Evolutionary conservation across 1,140 invertebrate species (phyloP).

Genomic region (Hormaphis cornu): DNA sequence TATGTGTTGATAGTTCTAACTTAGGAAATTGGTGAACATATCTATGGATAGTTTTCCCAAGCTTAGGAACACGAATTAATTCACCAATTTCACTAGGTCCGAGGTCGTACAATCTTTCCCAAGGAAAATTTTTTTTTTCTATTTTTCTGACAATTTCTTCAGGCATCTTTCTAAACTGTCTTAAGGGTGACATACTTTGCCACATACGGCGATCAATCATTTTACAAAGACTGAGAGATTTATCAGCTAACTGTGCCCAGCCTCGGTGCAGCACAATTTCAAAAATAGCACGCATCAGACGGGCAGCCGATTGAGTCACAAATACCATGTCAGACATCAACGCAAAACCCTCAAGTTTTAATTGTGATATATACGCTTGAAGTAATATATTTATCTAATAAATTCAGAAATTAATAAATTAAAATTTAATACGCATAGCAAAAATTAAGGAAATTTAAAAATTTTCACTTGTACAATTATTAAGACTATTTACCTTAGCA

Average conservation of each 20-base stretch:
- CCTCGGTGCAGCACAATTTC: conserved; percentile 86
- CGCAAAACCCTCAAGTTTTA: conserved; percentile 96
- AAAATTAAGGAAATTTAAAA: too few relatives aligned
- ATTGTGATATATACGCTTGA: conserved; percentile 96
- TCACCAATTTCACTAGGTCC: conserved; percentile 97
- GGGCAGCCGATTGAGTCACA: conserved; percentile 92
- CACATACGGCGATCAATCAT: conserved; percentile 99
- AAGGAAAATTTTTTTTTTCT: conserved; percentile 95
- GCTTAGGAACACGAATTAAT: conserved; percentile 86
- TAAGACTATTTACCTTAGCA: conserved; percentile 57
- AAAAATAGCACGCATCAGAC: conserved; percentile 92
- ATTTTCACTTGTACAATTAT: background rate
- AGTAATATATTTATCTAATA: conserved; percentile 73
- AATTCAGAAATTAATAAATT: background rate
- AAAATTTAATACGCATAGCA: background rate
- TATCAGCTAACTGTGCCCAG: conserved; percentile 96
- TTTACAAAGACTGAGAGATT: conserved; percentile 90
- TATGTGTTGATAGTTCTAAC: conserved; percentile 86
- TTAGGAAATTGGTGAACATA: conserved; percentile 97
- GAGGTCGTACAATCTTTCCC: conserved; percentile 87
- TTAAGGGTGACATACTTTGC: conserved; percentile 97
- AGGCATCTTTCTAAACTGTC: conserved; percentile 97
- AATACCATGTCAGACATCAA: conserved; percentile 99
- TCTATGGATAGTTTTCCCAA: conserved; percentile 95
- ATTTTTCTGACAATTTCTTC: conserved; percentile 96